Base-by-base conservation (phyloP, 2,797 vertebrate genomes). In the Lacerta bilineata region DNA sequence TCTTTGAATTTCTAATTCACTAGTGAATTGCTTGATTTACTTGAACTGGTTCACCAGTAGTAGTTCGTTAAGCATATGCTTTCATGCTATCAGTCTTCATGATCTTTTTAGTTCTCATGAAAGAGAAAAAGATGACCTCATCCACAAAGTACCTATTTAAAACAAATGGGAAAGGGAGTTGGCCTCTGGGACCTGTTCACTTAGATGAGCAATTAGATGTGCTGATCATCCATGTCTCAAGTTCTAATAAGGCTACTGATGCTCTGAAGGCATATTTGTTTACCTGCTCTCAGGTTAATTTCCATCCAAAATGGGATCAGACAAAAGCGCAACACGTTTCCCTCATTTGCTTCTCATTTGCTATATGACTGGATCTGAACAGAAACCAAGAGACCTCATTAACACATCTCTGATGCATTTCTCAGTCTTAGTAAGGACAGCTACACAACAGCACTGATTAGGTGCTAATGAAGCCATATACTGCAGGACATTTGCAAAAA, bases 191-290 rank as follows among this genome's bases (percentile, higher is more conserved):
- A 91, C 91, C 75, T 82, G 82, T 90, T 90, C 94, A 95, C 92
- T 88, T 87, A 86, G 36, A 18, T 64, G 5, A 75, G 33, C 90
- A 94, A 94, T 96, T 96, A 95, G 90, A 95, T 89, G 87, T 93
- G 92, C 95, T 95, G 91, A 93, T 93, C 95, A 87, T 78, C 61
- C 93, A 78, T 89, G 94, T 93, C 90, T 61, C 72, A 94, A 89
- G 69, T 76, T 74, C 93, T 91, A 18, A 83, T 95, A 94, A 94
- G 83, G n/a, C 36, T 3, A 66, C 90, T 81, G 88, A 80, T 78
- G 87, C 68, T 92, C 91, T 18, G 55, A 93, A 90, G 81, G 13
- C 13, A 1, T 71, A 86, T 29, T 87, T 43, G 86, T 5, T 46
- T 86, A 15, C 68, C 77, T 66, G 88, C 80, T 87, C 27, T 80